Percentiles rank a stretch among this genome's conserved stretches.
Evolutionary conservation across 1,140 invertebrate species (phyloP).

Genomic region (Nasonia giraulti): DNA sequence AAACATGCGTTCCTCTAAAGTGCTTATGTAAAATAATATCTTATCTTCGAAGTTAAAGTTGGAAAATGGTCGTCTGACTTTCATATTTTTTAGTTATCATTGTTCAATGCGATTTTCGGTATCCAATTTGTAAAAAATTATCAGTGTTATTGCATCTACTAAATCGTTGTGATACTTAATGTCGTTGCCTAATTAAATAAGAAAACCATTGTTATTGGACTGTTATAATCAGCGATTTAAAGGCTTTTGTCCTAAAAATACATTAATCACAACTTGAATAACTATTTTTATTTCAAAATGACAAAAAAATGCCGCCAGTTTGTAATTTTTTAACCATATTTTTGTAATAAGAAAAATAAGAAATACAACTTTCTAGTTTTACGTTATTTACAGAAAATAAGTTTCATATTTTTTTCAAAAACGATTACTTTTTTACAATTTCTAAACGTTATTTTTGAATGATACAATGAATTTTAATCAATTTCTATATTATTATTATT

Average conservation of each 20-base stretch:
- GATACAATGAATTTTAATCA: conserved; percentile 22
- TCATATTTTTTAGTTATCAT: no score
- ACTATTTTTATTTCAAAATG: neutral
- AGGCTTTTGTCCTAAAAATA: neutral
- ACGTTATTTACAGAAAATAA: no score
- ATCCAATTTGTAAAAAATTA: conserved; percentile 24
- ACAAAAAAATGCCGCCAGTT: neutral
- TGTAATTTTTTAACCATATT: neutral
- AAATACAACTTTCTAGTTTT: neutral
- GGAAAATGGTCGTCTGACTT: no score
- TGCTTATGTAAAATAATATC: neutral
- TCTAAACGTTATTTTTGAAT: conserved; percentile 14
- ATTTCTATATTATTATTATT: conserved; percentile 37
- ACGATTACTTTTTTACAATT: neutral
- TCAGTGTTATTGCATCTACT: neutral
- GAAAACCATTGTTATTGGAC: conserved; percentile 16
- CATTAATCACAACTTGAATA: neutral
- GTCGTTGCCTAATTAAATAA: conserved; percentile 9
- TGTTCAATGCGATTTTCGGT: conserved; percentile 1
- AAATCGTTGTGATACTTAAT: conserved; percentile 24
- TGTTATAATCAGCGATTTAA: conserved; percentile 6
- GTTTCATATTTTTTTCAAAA: conserved; percentile 4
- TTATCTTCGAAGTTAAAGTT: neutral
- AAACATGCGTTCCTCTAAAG: neutral
- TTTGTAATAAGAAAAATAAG: neutral